Base-by-base conservation (phyloP, 2,113 vertebrate species). In the Callithrix jacchus region DNA sequence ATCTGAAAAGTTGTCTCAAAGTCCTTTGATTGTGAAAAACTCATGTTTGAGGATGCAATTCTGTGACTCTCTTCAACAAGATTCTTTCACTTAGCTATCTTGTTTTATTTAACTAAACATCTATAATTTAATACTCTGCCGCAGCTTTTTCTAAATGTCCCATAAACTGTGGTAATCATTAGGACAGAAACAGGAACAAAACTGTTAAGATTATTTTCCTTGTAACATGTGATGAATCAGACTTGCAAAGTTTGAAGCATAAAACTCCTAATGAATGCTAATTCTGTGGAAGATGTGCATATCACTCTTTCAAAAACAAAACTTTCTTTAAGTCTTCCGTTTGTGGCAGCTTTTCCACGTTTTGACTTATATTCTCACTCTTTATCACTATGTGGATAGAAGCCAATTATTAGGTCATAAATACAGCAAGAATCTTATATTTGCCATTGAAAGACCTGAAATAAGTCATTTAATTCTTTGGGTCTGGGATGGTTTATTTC, bases 61-160 rank as follows among this genome's bases (percentile, higher is more conserved):
- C n/a, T 32, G 20, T 37, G 74, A 87, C 37, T 84, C 70, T 95
- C 73, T 93, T 79, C 35, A 89, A 80, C 35, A 61, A 68, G 32
- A 81, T 86, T 95, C 61, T 95, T 68, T 95, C 80, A 95, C 10
- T 89, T 93, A 45, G n/a, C 30, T 64, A 23, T 92, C 80, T 90
- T 95, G 68, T 74, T 92, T 95, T 97, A 97, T 92, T 96, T 91
- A 90, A 80, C 10, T 21, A 40, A 84, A 70, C 42, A 94, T 92
- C 70, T 95, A 90, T 89, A 95, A 95, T 92, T 92, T 92, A 97
- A 89, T 56, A 90, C 23, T 76, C 32, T 66, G 49, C 76, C 90
- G 85, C 58, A 61, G 64, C 54, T 79, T 89, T 94, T 45, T 92
- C 47, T 54, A 93, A 93, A 71, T 70, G n/a, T 70, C 42, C 54